Base-by-base conservation (phyloP, 1,140 invertebrate genomes). In the Aleiodes sp. region DNA sequence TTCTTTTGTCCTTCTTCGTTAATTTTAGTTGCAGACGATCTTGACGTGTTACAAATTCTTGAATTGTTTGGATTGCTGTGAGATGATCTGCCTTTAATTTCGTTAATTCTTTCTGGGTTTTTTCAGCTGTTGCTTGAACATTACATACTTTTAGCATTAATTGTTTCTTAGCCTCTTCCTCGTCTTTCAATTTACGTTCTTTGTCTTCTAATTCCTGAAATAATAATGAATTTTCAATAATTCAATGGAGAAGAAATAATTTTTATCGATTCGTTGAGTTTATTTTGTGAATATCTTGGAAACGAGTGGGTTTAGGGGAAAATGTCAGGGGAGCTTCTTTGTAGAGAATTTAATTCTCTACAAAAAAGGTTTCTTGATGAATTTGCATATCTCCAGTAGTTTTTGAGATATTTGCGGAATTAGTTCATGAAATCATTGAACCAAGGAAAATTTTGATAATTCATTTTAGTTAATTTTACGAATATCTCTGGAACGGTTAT, bases 11-110 rank as follows among this genome's bases (percentile, higher is more conserved):
- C 46, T 85, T 86, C 29, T 79, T 82, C 2, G 77, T 68, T 2
- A 78, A 61, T 37, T 78, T 79, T 8, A 70, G 69, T 24, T 80
- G 79, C 12, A 83, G 60, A 3, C 78, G 73, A 7, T 80, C 67
- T 26, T 84, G 78, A 0, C 81, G 75, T 19, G 78, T 73, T 71
- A 86, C 77, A n/a, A 87, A 80, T 4, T 81, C 80, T 70, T 86
- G 83, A 39, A 87, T 85, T 21, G 79, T 79, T 59, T 78, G 79
- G 10, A 84, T 73, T 0, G 84, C 84, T 26, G 82, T 84, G 31
- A 80, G 73, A 24, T 84, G 75, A 2, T 83, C 77, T 0, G 52
- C 63, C 29, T 84, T 78, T 0, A 85, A n/a, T 4, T 83, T 79
- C 19, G 81, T 82, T 16, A 80, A 66, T 29, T 80, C 81, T 37